Evolutionary conservation across 2,888 invertebrate species (phyloP).

Genomic region (Platycheirus albimanus): DNA sequence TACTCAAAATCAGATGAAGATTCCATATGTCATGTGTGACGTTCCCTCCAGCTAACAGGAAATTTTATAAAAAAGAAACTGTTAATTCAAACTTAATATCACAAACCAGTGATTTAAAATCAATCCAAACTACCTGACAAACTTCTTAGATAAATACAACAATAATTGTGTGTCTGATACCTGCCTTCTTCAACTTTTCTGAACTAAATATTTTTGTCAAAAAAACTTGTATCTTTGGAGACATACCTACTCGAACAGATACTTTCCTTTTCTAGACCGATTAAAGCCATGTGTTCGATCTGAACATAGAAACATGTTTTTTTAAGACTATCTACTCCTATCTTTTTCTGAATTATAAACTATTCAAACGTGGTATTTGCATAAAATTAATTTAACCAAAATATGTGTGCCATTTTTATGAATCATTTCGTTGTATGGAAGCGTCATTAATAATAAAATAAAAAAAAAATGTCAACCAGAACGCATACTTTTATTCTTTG

Average conservation of each 20-base stretch:
- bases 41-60: not conserved
- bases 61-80: not conserved
- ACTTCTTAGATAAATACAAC: not conserved
- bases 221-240: slow-evolving; percentile 1
- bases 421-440: slow-evolving; percentile 33
- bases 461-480: not conserved
- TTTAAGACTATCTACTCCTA: slow-evolving; percentile 2
- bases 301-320: slow-evolving; percentile 40
- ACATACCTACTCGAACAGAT: no score
- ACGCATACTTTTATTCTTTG: slow-evolving; percentile 29
- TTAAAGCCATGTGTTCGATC: slow-evolving; percentile 8
- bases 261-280: slow-evolving; percentile 40
- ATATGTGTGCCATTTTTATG: slow-evolving; percentile 35
- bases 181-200: not conserved
- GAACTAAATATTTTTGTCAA: not conserved
- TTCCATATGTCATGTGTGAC: not conserved
- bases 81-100: not conserved
- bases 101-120: not conserved
- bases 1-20: not conserved
- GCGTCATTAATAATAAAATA: slow-evolving; percentile 13
- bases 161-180: not conserved
- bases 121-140: not conserved
- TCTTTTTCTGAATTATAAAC: slow-evolving; percentile 26
- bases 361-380: slow-evolving; percentile 7
- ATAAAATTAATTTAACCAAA: slow-evolving; percentile 21